A percentile compares a stretch with the other conserved stretches of the same genome.
These are phyloP conservation scores for Agrotis clavis DNA, from an alignment of 2,888 invertebrate genomes.

Conservation along the genomic window DNA sequence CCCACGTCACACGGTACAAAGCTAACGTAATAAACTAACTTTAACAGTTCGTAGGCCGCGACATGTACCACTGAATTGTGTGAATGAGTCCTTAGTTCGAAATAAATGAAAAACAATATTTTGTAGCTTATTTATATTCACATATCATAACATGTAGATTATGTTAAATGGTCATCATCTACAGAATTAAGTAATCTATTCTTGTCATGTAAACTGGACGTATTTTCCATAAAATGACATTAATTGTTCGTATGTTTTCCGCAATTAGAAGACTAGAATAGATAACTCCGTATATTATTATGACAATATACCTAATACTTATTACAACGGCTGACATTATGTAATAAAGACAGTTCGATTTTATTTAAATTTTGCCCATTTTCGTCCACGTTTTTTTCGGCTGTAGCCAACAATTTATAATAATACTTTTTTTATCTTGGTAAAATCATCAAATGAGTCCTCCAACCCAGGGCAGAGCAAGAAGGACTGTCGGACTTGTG, in stretches of 20 bases:
- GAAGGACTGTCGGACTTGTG: too few relatives aligned
- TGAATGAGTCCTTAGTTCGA: conserved; percentile 2
- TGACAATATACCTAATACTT: background rate
- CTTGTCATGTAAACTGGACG: conserved; percentile 14
- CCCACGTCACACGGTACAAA: background rate
- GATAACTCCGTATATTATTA: background rate
- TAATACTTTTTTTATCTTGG: too few relatives aligned
- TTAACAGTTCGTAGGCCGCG: background rate
- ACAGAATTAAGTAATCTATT: conserved; percentile 1
- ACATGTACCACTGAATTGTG: background rate
- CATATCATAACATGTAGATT: background rate
- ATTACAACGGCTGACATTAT: background rate
- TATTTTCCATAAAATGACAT: conserved; percentile 30
- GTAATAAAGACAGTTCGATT: background rate
- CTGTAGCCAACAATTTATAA: background rate
- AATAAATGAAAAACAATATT: conserved; percentile 12
- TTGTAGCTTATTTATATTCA: conserved; percentile 19
- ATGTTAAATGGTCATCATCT: background rate
- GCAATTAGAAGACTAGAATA: background rate
- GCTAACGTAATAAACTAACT: background rate
- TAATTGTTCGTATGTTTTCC: conserved; percentile 13
- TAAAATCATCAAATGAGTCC: too few relatives aligned
- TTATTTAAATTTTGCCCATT: background rate
- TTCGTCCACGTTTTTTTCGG: background rate
- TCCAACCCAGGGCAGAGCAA: too few relatives aligned